phyloP scores from a whole-genome alignment of 2,797 vertebrate species.

The Morus bassanus region DNA sequence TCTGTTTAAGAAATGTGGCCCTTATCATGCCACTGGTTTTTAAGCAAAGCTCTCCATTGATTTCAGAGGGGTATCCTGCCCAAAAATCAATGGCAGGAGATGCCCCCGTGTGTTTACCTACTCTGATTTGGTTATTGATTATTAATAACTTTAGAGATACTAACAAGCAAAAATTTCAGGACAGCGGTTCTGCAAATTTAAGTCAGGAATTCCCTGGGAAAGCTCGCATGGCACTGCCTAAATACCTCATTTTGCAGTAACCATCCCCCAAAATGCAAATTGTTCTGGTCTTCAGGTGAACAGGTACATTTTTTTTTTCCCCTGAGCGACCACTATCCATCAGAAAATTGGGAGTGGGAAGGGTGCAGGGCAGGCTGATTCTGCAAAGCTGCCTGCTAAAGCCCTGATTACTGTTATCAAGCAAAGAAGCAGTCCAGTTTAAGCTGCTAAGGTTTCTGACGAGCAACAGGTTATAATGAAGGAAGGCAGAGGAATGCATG shows the following conservation, averaged over 20 bases:
- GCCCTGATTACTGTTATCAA: constrained; percentile 62
- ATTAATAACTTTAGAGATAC: constrained; percentile 22
- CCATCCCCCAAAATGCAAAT: not conserved
- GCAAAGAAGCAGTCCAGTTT: constrained; percentile 51
- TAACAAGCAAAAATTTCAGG: not conserved
- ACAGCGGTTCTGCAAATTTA: not conserved
- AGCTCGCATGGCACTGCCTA: not conserved
- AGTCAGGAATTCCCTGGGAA: not conserved
- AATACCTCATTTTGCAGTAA: not conserved
- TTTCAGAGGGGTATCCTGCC: not conserved
- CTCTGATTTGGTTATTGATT: constrained; percentile 6
- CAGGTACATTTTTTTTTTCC: not conserved
- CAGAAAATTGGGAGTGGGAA: constrained; percentile 29
- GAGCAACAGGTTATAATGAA: constrained; percentile 59
- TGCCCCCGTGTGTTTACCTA: not conserved
- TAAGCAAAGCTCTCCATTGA: constrained; percentile 15
- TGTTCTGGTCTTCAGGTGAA: not conserved
- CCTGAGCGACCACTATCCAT: not conserved
- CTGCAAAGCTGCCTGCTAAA: constrained; percentile 48
- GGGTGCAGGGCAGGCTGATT: not conserved
- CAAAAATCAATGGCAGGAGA: constrained; percentile 10
- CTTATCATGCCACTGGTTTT: not conserved
- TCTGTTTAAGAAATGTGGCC: not conserved
- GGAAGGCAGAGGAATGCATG: constrained; percentile 12
- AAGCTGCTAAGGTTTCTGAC: constrained; percentile 54